Base-by-base conservation (phyloP, 2,797 vertebrate genomes). In the Gymnodraco acuticeps region DNA sequence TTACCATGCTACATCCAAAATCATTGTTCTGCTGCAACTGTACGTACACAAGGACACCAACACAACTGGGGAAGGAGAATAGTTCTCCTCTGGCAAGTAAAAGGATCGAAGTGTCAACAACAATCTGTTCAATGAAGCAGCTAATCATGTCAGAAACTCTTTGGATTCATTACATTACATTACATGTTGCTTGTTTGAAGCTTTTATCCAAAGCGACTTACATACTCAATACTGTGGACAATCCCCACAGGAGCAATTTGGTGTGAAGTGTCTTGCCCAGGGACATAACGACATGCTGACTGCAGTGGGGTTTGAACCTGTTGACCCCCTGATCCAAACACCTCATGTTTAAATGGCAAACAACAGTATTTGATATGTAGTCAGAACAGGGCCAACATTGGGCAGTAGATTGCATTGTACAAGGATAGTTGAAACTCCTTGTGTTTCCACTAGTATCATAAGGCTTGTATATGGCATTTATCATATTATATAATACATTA, bases 1-100 rank as follows among this genome's bases (percentile, higher is more conserved):
- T 85, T 79, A 86, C 38, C 56, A 75, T 55, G 58, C 73, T 82
- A 62, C 85, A 84, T 65, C 74, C 70, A 83, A 79, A 81, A 63
- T 69, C 33, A 54, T 86, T 86, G 82, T 83, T 74, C 56, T 71
- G 65, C 46, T 65, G 76, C 60, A 64, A 78, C 64, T 80, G 41
- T 7, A 73, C 72, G 70, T 73, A 77, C 61, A 73, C 2, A 3
- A 79, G 42, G 62, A 80, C 69, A 70, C 66, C 15, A 77, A 64
- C 23, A 83, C 58, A 79, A 74, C 58, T 64, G 55, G 59, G n/a
- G 52, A 70, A 73, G 38, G 53, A 62, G 51, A 50, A 75, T 46
- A 76, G 20, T 1, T 48, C 3, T 61, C 42, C 47, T 56, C 1
- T 45, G 45, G 64, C 55, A 73, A 74, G 13, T 31, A 47, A 50